phyloP scores from a whole-genome alignment of 2,797 vertebrate species.

The Cryptoprocta ferox region DNA sequence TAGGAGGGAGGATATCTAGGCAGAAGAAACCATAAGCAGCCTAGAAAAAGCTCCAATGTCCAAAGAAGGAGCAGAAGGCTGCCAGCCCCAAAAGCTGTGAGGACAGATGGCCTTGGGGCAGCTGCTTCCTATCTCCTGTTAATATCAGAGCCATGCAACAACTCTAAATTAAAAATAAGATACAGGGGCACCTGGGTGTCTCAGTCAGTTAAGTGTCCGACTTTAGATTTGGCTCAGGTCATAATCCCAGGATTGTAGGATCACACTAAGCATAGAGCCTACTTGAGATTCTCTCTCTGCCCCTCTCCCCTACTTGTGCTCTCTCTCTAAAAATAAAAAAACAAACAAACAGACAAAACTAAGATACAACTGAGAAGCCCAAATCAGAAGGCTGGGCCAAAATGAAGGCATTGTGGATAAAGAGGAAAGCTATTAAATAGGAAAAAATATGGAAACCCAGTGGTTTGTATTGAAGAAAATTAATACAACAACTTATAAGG shows the following conservation, averaged over 20 bases:
- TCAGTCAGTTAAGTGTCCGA: no score
- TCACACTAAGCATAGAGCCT: no score
- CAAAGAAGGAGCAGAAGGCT: neutral
- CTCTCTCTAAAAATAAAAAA: no score
- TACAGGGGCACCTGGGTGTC: neutral
- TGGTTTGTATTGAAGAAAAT: constrained; percentile 28
- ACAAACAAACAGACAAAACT: neutral
- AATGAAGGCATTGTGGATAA: neutral
- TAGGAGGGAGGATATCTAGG: neutral
- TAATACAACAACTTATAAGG: neutral
- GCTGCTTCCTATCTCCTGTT: neutral
- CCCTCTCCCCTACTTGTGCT: no score
- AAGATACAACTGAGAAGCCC: neutral
- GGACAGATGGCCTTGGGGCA: neutral
- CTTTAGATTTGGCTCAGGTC: no score
- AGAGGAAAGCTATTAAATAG: neutral
- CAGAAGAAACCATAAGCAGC: neutral
- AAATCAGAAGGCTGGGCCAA: neutral
- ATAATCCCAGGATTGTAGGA: no score
- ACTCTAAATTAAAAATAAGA: neutral
- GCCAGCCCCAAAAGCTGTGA: neutral
- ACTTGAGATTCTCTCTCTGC: no score
- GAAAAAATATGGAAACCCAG: neutral
- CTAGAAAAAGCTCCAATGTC: neutral
- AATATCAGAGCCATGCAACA: neutral